phyloP scores from a whole-genome alignment of 2,113 vertebrate genomes.

The Dromiciops gliroides region DNA sequence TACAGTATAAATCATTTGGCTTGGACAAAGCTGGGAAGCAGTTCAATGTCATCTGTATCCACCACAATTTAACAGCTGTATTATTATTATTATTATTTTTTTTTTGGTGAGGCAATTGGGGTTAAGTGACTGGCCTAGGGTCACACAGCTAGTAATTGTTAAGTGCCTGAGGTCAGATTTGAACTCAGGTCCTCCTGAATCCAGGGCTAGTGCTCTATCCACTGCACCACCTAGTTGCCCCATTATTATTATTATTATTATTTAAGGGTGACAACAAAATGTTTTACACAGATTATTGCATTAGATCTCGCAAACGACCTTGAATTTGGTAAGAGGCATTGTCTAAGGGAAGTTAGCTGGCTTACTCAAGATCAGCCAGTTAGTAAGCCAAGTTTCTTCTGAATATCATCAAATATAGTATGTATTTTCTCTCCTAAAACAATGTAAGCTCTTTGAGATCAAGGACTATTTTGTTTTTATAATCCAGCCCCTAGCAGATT shows the following conservation, averaged over 20 bases:
- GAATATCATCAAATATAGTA: neutral
- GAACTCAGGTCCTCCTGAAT: too few species aligned
- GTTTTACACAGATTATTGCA: neutral
- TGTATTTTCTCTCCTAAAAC: neutral
- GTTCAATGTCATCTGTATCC: neutral
- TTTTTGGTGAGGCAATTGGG: too few species aligned
- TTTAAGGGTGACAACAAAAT: too few species aligned
- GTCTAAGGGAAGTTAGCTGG: neutral
- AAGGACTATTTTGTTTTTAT: neutral
- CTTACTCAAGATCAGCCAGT: neutral
- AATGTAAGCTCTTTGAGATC: neutral
- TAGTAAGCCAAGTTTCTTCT: neutral
- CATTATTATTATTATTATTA: too few species aligned
- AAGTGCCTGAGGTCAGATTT: too few species aligned
- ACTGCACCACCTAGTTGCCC: too few species aligned
- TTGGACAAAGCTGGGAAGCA: neutral
- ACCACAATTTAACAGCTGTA: neutral
- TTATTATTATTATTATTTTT: neutral
- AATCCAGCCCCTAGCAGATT: neutral
- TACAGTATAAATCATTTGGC: neutral
- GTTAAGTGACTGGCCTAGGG: too few species aligned
- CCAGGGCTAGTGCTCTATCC: too few species aligned
- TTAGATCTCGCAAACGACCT: neutral
- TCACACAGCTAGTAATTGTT: too few species aligned
- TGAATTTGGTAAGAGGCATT: neutral